Base-by-base conservation (phyloP, 1,140 invertebrate species). In the Diuraphis noxia region DNA sequence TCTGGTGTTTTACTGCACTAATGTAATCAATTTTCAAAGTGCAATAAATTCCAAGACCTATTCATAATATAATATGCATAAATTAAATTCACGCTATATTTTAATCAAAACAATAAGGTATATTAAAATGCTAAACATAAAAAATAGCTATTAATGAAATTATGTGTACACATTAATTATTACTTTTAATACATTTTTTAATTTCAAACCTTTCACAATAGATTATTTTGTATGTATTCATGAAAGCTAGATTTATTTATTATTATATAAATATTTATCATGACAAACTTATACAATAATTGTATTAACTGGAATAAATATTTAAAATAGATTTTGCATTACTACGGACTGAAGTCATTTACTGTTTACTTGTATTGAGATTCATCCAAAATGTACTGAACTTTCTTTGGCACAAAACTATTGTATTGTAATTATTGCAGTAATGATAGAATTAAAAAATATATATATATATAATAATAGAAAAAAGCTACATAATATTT, bases 61-160 rank as follows among this genome's bases (percentile, higher is more conserved):
- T n/a, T n/a, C n/a, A 86, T 52, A 36, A 86, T 49, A 36, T 23
- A 81, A 5, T 40, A 38, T 86, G 7, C n/a, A 38, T 49, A 86
- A 86, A 49, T 49, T 6, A 87, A 87, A 87, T 38, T 36, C 52
- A 87, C 52, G 5, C 46, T 56, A 23, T 49, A 13, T 56, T 38
- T 30, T 56, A 56, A 38, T 19, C 2, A 25, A 87, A 56, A 56
- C 56, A 87, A 38, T 87, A 56, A 56, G 46, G 17, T 87, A 87
- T 56, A 87, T 87, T 56, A 87, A 87, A 87, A 87, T 25, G 34
- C 56, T 63, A 52, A 38, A 86, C 84, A 86, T 86, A 86, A 52
- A 86, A 86, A 30, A 17, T 23, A 52, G 19, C 84, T 86, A 49
- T 49, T 86, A 49, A 86, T 49, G 43, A 86, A 86, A 86, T 86